These are phyloP conservation scores for Siphlonurus alternatus DNA, from an alignment of 2,888 invertebrate species.

Conservation along the genomic window DNA sequence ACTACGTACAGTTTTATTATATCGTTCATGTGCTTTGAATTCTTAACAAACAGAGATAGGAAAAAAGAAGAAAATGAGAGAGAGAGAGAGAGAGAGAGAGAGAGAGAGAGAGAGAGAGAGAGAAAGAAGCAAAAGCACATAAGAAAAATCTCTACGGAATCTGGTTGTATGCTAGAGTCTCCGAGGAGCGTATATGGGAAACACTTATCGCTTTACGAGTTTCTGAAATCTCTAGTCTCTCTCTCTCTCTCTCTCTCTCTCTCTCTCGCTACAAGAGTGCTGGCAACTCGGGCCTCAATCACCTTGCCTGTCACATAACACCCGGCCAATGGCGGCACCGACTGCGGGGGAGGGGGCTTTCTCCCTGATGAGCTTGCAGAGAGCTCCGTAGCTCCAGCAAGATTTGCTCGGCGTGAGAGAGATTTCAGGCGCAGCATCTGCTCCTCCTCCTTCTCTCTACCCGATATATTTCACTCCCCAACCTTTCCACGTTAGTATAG, in stretches of 20 bases:
- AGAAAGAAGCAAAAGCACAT: neutral
- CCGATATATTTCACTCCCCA: neutral
- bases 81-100: neutral
- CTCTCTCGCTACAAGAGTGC: neutral
- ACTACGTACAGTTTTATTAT: neutral
- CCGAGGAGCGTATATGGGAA: neutral
- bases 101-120: neutral
- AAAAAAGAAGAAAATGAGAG: neutral
- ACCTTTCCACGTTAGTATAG: neutral
- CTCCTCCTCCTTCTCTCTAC: neutral
- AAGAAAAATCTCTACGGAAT: conserved; percentile 3
- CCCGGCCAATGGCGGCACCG: neutral
- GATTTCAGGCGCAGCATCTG: neutral
- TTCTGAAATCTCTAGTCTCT: neutral
- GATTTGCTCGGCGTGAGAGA: neutral
- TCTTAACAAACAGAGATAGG: neutral
- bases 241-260: neutral
- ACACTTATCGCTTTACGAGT: conserved; percentile 3
- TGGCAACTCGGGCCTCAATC: neutral
- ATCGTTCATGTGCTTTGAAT: conserved; percentile 1
- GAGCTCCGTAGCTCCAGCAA: neutral
- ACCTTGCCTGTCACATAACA: conserved; percentile 1
- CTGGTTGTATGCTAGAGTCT: neutral
- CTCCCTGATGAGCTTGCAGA: conserved; percentile 1
- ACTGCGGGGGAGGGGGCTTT: neutral